phyloP scores from a whole-genome alignment of 2,797 vertebrate genomes.

The Oreochromis grahami region DNA sequence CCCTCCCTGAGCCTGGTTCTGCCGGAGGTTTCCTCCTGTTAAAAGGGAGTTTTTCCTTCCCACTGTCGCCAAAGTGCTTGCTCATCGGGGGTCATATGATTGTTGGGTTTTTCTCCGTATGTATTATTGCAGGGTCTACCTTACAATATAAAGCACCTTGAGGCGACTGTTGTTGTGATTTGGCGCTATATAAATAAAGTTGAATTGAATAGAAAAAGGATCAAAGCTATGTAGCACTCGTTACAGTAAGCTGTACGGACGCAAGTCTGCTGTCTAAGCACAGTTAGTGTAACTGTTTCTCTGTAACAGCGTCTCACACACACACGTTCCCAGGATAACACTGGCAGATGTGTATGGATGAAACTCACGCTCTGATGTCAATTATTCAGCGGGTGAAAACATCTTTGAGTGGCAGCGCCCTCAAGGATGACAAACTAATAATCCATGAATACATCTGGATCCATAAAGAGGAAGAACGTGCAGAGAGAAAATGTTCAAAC shows the following conservation, averaged over 20 bases:
- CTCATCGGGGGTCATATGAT: not conserved
- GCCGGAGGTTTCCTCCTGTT: not conserved
- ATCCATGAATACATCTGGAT: not conserved
- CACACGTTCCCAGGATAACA: not conserved
- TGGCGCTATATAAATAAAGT: fast-evolving
- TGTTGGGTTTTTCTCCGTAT: not conserved
- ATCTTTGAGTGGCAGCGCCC: not conserved
- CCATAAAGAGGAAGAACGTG: not conserved
- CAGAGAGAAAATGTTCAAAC: not conserved
- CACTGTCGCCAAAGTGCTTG: not conserved
- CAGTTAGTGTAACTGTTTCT: not conserved
- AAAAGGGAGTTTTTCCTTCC: not conserved
- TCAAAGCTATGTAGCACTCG: not conserved
- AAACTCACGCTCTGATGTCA: not conserved
- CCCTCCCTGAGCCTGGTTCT: not conserved
- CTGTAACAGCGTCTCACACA: not conserved
- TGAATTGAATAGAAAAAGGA: not conserved
- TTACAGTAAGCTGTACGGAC: not conserved
- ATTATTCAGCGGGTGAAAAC: not conserved
- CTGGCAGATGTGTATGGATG: not conserved
- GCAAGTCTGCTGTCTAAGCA: not conserved
- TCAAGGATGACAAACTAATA: not conserved
- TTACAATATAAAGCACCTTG: not conserved
- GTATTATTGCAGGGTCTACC: fast-evolving
- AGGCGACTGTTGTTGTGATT: not conserved